Percentiles rank a stretch among this genome's conserved stretches.
Conservation (phyloP, 2,888 invertebrate genomes). For the Hymenopus coronatus region DNA sequence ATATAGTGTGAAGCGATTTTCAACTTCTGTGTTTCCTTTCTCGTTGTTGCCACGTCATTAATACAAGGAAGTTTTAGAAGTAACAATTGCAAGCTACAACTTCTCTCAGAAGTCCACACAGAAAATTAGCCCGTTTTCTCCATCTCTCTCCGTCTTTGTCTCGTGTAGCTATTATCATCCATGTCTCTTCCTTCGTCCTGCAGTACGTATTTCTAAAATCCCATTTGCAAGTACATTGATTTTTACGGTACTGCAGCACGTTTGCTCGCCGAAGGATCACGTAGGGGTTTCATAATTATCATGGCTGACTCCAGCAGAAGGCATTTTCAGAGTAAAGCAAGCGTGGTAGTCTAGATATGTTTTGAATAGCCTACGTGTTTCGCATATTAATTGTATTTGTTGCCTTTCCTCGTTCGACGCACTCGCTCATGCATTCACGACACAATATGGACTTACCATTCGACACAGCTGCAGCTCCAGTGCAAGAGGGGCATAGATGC, state of each 20-base stretch:
- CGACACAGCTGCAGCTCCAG: background rate
- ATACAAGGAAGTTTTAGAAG: background rate
- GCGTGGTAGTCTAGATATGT: slow-evolving; percentile 22
- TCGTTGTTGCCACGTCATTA: background rate
- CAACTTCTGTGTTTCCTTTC: background rate
- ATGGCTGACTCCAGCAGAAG: slow-evolving; percentile 1
- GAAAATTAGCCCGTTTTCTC: background rate
- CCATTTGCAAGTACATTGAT: slow-evolving; percentile 7
- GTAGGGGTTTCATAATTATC: slow-evolving; percentile 11
- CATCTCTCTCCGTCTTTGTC: background rate
- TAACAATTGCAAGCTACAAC: background rate
- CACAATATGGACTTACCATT: slow-evolving; percentile 5
- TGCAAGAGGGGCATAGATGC: background rate
- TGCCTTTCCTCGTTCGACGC: background rate
- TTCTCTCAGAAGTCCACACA: background rate
- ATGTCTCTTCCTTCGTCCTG: background rate
- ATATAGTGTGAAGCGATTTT: too few relatives aligned
- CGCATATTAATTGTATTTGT: slow-evolving; percentile 27
- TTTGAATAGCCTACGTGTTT: slow-evolving; percentile 23
- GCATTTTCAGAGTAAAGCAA: slow-evolving; percentile 4
- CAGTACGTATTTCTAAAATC: background rate
- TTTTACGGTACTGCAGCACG: background rate
- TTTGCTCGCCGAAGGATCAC: background rate
- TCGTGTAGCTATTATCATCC: background rate
- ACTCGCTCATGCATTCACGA: slow-evolving; percentile 12